Conservation (phyloP, 2,888 invertebrate genomes). For the Bellardia pandia region DNA sequence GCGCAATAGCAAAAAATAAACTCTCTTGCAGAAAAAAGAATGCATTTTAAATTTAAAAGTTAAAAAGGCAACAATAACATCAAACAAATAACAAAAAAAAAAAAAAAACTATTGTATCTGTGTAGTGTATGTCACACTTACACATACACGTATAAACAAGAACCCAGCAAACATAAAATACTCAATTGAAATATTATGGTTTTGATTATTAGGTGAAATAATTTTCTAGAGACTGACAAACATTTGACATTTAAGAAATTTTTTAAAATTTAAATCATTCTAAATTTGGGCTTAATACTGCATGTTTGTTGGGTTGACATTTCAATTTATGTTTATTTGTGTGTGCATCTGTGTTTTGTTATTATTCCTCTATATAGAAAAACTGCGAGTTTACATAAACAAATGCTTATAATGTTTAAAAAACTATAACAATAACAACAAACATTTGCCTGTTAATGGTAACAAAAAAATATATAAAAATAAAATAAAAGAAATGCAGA, state of each 20-base stretch:
- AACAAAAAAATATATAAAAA: conserved; percentile 30
- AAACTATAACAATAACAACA: conserved; percentile 47
- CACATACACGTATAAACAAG: background rate
- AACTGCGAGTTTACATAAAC: conserved; percentile 45
- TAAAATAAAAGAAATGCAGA: conserved; percentile 31
- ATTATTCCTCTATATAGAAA: conserved; percentile 20
- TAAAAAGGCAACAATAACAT: conserved; percentile 42
- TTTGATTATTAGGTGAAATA: too few relatives aligned
- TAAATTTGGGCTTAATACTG: background rate
- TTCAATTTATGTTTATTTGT: background rate
- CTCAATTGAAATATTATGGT: too few relatives aligned
- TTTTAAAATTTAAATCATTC: too few relatives aligned
- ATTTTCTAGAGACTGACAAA: too few relatives aligned
- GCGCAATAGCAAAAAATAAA: conserved; percentile 25
- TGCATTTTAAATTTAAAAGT: conserved; percentile 49
- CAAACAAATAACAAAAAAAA: conserved; percentile 9
- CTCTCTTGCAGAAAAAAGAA: conserved; percentile 14
- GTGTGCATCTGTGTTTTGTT: conserved; percentile 1
- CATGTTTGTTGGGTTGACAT: conserved; percentile 25
- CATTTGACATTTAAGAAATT: too few relatives aligned
- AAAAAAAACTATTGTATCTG: conserved; percentile 6
- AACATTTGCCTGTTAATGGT: conserved; percentile 48
- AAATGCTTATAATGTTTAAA: conserved; percentile 38
- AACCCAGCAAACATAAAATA: background rate
- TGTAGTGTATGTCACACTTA: background rate